Evolutionary conservation across 1,140 invertebrate species (phyloP), one percentile per base, ranked within the genome.

Genomic region (Wiebesia pumilae): DNA sequence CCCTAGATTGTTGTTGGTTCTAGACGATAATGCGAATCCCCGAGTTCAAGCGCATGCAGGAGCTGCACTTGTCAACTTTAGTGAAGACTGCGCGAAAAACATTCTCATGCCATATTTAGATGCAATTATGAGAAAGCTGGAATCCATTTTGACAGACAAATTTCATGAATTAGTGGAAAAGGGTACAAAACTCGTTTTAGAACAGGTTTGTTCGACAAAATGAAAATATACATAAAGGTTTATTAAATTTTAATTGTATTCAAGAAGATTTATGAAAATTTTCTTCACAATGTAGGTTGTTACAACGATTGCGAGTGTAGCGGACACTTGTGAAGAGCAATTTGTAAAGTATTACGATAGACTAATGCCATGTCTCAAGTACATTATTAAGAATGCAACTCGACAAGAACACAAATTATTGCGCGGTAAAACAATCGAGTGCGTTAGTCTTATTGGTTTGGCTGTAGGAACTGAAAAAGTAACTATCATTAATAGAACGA

Each of bases 51-150:
- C 97, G 71, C 97, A 98, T 91, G 97, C 97, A 79, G 97, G 97
- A 89, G 99, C 99, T 71, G 99, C 99, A 78, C 94, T 99, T 54
- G 99, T 99, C 0, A 99, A 99, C 94, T 99, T 99, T 93, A 98
- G 98, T 91, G 99, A 99, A 95, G 98, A 99, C 92, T 99, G 99
- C 94, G 98, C 99, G 0, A 99, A 99, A 92, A 95, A 96, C 89
- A 98, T 99, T 88, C 94, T 99, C 40, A 97, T 96, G 38, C 96
- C 96, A 84, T 99, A 99, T 93, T 94, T 99, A 65, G 96, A 98
- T 91, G 95, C 95, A 21, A 97, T 99, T 86, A 99, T 99, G 96
- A 94, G 93, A 24, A 99, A 99, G 94, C 94, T 99, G 67, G 98
- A 99, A 94, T 95, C 95, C 9, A 98, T 99, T 88, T 94, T 99